These are phyloP conservation scores for Platyscapa corneri DNA, from an alignment of 1,140 invertebrate genomes.

Conservation along the genomic window DNA sequence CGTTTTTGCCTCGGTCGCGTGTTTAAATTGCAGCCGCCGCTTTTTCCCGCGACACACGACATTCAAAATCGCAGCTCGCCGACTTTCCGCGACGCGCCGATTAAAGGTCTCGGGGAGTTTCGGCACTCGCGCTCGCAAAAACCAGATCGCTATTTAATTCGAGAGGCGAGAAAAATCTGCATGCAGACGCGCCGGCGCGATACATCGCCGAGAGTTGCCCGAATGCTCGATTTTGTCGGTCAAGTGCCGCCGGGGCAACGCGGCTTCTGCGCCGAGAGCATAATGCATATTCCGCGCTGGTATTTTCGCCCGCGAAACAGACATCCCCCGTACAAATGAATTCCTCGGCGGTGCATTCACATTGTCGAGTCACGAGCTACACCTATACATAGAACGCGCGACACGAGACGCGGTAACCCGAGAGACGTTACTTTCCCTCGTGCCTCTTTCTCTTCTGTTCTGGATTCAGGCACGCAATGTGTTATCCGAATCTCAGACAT, in stretches of 20 bases:
- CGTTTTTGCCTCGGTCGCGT: not conserved
- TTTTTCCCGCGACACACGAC: too few relatives aligned
- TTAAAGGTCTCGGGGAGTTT: too few relatives aligned
- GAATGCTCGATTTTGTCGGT: slow-evolving; percentile 28
- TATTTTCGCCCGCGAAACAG: slow-evolving; percentile 15
- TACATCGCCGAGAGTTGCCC: slow-evolving; percentile 24
- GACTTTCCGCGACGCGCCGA: too few relatives aligned
- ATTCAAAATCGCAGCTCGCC: too few relatives aligned
- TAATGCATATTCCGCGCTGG: slow-evolving; percentile 33
- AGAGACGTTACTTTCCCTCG: not conserved
- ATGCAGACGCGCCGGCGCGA: not conserved
- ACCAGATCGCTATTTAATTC: not conserved
- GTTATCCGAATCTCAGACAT: too few relatives aligned
- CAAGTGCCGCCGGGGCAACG: not conserved
- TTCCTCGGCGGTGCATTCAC: slow-evolving; percentile 20
- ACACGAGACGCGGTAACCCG: not conserved
- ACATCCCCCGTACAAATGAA: slow-evolving; percentile 18
- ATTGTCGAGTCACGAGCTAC: not conserved
- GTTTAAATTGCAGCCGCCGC: too few relatives aligned
- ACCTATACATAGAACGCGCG: not conserved
- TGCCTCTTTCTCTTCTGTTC: not conserved
- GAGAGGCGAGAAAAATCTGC: not conserved
- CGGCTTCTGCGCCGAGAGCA: not conserved
- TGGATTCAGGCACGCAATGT: not conserved
- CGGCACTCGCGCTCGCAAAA: not conserved